Percentiles rank a stretch among this genome's conserved stretches.
Evolutionary conservation across 2,113 vertebrate species (phyloP).

Genomic region (Leptocoma aspasia): DNA sequence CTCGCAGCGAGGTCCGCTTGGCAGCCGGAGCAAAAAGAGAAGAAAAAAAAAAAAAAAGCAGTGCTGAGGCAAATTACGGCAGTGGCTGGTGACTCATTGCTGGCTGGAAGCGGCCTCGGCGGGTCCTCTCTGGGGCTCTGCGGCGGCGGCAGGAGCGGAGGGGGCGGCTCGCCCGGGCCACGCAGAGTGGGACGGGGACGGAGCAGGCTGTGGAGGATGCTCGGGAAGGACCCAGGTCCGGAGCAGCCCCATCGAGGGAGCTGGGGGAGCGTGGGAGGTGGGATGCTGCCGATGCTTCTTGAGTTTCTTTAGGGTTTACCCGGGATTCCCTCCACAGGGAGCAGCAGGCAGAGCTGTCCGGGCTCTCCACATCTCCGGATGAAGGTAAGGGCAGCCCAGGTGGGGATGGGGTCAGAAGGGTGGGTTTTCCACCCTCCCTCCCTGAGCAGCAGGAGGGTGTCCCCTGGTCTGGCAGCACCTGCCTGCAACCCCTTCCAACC

Average conservation of each 20-base stretch:
- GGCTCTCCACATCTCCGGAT: background rate
- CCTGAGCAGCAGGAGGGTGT: background rate
- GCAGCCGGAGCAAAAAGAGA: background rate
- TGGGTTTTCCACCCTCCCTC: background rate
- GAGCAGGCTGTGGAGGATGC: background rate
- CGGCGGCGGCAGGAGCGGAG: background rate
- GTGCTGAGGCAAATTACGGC: background rate
- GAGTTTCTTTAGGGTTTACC: background rate
- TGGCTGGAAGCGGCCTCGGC: background rate
- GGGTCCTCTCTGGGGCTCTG: slow-evolving; percentile 1
- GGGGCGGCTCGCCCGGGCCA: background rate
- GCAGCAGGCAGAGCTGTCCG: background rate
- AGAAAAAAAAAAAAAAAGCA: background rate
- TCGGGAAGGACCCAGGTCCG: background rate
- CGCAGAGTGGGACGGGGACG: background rate
- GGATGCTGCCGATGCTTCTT: background rate
- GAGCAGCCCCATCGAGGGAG: background rate
- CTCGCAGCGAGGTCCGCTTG: background rate
- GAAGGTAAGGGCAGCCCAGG: slow-evolving; percentile 13
- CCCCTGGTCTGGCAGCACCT: background rate
- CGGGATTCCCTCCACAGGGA: background rate
- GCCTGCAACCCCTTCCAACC: background rate
- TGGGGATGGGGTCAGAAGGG: background rate
- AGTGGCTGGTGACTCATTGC: slow-evolving; percentile 47
- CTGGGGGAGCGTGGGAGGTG: background rate